Evolutionary conservation across 2,113 vertebrate species (phyloP).

Genomic region (Rafetus swinhoei): DNA sequence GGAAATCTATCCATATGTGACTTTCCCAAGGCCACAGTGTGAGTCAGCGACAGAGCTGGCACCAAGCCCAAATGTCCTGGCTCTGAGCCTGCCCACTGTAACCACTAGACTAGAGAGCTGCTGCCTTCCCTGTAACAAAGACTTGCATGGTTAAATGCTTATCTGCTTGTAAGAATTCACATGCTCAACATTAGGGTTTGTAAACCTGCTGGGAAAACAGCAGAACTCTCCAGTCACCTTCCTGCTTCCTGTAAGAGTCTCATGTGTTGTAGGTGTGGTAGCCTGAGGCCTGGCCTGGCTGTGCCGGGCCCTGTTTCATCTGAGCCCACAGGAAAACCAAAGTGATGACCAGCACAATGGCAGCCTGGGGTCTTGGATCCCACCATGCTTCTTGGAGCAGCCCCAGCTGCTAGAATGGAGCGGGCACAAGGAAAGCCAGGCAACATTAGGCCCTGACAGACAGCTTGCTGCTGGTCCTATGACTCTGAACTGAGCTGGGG

Average conservation of each 20-base stretch:
- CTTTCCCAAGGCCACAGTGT: not conserved
- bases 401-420: fast-evolving
- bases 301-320: not conserved
- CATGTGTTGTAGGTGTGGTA: not conserved
- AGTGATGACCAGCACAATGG: not conserved
- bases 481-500: constrained; percentile 33
- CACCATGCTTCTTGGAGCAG: not conserved
- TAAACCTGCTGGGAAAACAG: constrained; percentile 31
- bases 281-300: not conserved
- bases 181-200: not conserved
- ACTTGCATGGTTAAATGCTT: constrained; percentile 24
- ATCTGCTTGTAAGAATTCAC: constrained; percentile 50
- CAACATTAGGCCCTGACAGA: not conserved
- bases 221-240: not conserved
- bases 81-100: not conserved
- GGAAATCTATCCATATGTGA: not conserved
- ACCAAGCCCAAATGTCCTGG: not conserved
- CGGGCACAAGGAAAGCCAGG: not conserved
- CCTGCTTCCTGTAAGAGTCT: constrained; percentile 26
- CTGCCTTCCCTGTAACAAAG: not conserved
- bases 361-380: not conserved
- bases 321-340: not conserved
- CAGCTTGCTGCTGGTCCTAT: not conserved
- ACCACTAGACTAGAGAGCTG: fast-evolving
- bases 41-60: not conserved